Evolutionary conservation across 2,113 vertebrate species (phyloP).

Genomic region (Mystacornis crossleyi): DNA sequence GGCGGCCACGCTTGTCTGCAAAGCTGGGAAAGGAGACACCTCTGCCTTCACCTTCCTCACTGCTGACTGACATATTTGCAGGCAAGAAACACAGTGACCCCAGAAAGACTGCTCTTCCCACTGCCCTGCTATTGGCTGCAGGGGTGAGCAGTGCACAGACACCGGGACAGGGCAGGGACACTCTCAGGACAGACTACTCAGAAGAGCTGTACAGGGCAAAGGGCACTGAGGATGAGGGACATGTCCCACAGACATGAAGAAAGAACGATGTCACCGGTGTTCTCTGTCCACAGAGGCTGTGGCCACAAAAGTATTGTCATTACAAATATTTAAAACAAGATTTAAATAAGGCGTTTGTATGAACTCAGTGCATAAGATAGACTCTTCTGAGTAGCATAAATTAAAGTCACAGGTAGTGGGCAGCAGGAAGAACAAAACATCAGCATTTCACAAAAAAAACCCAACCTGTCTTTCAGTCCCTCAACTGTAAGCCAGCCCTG

Average conservation of each 20-base stretch:
- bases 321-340: background rate
- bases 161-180: background rate
- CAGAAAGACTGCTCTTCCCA: background rate
- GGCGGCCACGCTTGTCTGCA: background rate
- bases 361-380: background rate
- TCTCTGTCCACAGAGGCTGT: background rate
- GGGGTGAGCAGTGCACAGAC: background rate
- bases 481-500: background rate
- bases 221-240: background rate
- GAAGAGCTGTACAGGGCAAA: background rate
- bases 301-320: background rate
- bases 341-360: background rate
- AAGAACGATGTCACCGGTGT: background rate
- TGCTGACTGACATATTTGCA: background rate
- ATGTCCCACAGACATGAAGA: rapidly evolving
- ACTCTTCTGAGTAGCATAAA: background rate
- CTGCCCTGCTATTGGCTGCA: background rate
- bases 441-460: background rate
- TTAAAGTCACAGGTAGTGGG: background rate
- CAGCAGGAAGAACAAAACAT: background rate
- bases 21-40: background rate
- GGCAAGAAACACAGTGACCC: background rate
- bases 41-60: background rate
- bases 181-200: background rate
- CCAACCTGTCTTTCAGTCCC: background rate